Percentiles rank a stretch among this genome's conserved stretches.
Conservation (phyloP, 2,888 invertebrate genomes). For the Bombylius major region DNA sequence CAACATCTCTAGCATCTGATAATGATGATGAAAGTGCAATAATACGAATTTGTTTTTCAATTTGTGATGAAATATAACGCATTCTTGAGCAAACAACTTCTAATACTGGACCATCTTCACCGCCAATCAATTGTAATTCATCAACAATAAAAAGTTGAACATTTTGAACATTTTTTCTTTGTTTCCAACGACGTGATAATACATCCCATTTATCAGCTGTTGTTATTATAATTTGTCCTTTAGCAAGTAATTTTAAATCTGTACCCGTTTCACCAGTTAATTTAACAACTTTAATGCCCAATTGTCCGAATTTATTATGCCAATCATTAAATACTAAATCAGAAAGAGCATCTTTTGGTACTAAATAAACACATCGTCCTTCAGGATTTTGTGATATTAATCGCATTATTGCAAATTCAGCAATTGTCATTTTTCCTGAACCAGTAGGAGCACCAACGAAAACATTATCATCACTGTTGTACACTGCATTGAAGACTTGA, state of each 20-base stretch:
- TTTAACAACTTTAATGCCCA: conserved; percentile 74
- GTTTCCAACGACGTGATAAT: conserved; percentile 95
- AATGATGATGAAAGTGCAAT: conserved; percentile 88
- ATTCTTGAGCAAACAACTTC: conserved; percentile 85
- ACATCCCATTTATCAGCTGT: conserved; percentile 99
- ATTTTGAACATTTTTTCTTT: conserved; percentile 95
- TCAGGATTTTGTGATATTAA: conserved; percentile 60
- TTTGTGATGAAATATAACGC: conserved; percentile 94
- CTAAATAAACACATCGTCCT: conserved; percentile 86
- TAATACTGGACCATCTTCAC: conserved; percentile 83
- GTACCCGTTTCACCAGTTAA: conserved; percentile 96
- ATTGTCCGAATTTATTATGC: conserved; percentile 74
- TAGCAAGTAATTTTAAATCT: conserved; percentile 82
- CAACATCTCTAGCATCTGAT: conserved; percentile 88
- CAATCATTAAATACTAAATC: conserved; percentile 84
- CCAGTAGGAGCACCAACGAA: conserved; percentile 91
- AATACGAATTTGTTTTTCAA: conserved; percentile 79
- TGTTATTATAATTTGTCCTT: conserved; percentile 91
- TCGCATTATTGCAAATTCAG: conserved; percentile 89
- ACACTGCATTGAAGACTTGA: conserved; percentile 96
- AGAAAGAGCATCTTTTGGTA: conserved; percentile 84
- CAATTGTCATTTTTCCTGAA: conserved; percentile 86
- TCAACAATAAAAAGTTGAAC: conserved; percentile 94
- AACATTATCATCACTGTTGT: conserved; percentile 96
- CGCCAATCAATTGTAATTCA: conserved; percentile 83